Conservation (phyloP, 2,888 invertebrate genomes). For the Folsomia candida region DNA sequence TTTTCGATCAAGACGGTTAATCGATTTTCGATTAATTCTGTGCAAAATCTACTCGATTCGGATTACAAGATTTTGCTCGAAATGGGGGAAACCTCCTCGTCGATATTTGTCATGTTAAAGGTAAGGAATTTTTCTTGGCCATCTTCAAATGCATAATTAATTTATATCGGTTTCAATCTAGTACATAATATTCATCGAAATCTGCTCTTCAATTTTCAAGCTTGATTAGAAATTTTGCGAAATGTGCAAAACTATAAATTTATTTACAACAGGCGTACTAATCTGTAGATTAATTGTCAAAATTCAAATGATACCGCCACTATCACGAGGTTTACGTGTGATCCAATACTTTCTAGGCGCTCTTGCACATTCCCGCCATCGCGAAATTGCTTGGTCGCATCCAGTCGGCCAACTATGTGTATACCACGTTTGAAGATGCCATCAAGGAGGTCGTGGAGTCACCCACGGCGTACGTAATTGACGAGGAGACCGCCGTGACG, state of each 20-base stretch:
- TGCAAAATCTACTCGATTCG: constrained; percentile 27
- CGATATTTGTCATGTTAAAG: constrained; percentile 23
- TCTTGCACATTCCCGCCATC: constrained; percentile 12
- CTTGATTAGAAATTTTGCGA: neutral
- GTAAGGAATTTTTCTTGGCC: too few species aligned
- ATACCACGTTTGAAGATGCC: constrained; percentile 24
- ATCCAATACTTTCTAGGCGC: too few species aligned
- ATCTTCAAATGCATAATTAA: too few species aligned
- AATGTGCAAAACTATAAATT: too few species aligned
- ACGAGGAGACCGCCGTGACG: constrained; percentile 37
- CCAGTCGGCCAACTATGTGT: constrained; percentile 18
- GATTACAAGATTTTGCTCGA: constrained; percentile 29
- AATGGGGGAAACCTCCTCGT: constrained; percentile 17
- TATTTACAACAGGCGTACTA: too few species aligned
- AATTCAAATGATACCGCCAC: too few species aligned
- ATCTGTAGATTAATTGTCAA: too few species aligned
- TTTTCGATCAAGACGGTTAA: constrained; percentile 34
- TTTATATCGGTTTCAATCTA: too few species aligned
- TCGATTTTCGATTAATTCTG: constrained; percentile 29
- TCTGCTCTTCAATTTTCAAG: neutral
- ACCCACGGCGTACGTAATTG: constrained; percentile 36
- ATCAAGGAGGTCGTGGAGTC: constrained; percentile 22
- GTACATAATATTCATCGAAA: too few species aligned
- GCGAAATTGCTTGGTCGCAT: constrained; percentile 9
- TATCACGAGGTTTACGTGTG: too few species aligned